phyloP scores from a whole-genome alignment of 30 jellyfish, hydroid and myxozoan species.

The Turritopsis rubra region DNA sequence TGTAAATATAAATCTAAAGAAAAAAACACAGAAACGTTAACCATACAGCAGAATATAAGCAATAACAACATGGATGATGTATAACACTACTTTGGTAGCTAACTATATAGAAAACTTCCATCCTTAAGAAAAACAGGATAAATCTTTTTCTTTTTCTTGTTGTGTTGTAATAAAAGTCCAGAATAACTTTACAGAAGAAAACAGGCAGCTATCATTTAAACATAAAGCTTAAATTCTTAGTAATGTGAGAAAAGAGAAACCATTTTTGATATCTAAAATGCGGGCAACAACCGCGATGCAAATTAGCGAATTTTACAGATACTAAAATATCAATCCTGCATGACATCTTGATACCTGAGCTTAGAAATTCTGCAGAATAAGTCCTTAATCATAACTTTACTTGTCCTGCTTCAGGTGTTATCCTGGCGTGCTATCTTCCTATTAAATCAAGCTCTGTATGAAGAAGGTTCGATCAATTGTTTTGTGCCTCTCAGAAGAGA shows the following conservation, averaged over 20 bases:
- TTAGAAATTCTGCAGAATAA: not conserved
- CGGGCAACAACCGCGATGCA: not conserved
- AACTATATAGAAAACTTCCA: too few relatives aligned
- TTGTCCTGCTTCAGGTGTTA: not conserved
- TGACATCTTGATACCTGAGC: not conserved
- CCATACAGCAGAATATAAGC: not conserved
- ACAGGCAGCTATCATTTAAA: too few relatives aligned
- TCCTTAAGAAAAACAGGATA: not conserved
- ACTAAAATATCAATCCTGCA: not conserved
- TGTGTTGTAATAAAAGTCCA: not conserved
- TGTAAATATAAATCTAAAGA: not conserved
- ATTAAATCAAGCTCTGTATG: not conserved
- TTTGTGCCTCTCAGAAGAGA: not conserved
- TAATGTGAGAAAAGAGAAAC: not conserved
- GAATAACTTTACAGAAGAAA: not conserved
- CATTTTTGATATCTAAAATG: not conserved
- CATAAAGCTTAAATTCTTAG: not conserved
- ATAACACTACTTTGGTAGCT: too few relatives aligned
- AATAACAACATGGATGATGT: not conserved
- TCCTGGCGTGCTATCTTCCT: not conserved
- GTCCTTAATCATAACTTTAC: not conserved
- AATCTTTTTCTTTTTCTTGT: too few relatives aligned
- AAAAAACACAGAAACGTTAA: not conserved
- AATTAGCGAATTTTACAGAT: not conserved
- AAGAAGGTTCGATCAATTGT: not conserved